Evolutionary conservation across 2,888 invertebrate species (phyloP), one percentile per base, ranked within the genome.

Genomic region (Agrypnus murinus): DNA sequence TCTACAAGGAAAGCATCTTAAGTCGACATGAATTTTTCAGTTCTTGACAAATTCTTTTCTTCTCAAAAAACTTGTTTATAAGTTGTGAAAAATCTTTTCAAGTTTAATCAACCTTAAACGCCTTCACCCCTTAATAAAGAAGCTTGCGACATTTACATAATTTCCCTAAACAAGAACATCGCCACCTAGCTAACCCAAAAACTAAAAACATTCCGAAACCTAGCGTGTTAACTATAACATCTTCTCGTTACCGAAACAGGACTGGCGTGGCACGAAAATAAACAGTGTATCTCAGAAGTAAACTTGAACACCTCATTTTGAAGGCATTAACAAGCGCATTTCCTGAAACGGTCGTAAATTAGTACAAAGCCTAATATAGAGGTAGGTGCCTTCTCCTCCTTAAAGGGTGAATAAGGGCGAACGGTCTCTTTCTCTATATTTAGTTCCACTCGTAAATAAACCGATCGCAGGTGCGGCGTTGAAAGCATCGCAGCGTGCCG

Each of bases 361-460:
- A 76, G 72, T 63, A 67, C 62, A 75, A 76, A 77, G 75, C 77
- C 77, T 65, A 70, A 72, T 74, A 76, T 70, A 75, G 25, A 25
- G 75, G 69, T 48, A 40, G n/a, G n/a, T n/a, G n/a, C n/a, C n/a
- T n/a, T n/a, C n/a, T n/a, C 68, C 57, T 73, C 69, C 72, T 60
- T 74, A 75, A 77, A 74, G 75, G 77, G 77, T 72, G 70, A 65
- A 74, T 72, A 77, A 74, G 73, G 75, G 75, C 72, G 74, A 77
- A 74, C 69, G 77, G 69, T 77, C 75, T 76, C 62, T 76, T 73
- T 67, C 58, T 70, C 77, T 78, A 80, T 77, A 79, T 79, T 75
- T 79, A 79, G 78, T 73, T 57, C 67, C 71, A 72, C 48, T 63
- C 73, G 78, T 79, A 80, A 80, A 80, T 80, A 78, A 79, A 77